Conservation (phyloP, 2,888 invertebrate species). For the Elegia similella region DNA sequence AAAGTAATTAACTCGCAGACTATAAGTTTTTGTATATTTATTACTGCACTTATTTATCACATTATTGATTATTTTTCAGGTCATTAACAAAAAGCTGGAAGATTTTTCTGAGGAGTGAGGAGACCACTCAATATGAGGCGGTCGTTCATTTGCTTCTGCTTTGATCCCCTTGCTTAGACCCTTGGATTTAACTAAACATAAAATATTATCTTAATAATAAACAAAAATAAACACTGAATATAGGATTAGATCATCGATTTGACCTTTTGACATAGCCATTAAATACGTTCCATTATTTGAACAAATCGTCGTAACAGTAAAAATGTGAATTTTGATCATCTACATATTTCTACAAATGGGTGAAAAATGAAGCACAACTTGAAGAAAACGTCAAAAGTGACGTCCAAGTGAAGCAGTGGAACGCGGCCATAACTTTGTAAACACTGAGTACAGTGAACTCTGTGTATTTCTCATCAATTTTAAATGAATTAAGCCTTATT, state of each 20-base stretch:
- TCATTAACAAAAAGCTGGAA: too few species aligned
- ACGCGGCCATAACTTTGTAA: constrained; percentile 48
- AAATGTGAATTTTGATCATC: not conserved
- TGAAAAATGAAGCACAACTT: not conserved
- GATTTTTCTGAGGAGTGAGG: too few species aligned
- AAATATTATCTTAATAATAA: too few species aligned
- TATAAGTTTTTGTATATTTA: too few species aligned
- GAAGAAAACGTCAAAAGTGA: not conserved
- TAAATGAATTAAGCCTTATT: constrained; percentile 37
- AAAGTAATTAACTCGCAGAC: too few species aligned
- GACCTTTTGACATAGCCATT: constrained; percentile 20
- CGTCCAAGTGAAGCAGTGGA: constrained; percentile 4
- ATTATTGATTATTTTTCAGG: too few species aligned
- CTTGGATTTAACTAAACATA: too few species aligned
- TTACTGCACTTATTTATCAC: too few species aligned
- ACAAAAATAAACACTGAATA: not conserved
- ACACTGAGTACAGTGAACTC: constrained; percentile 70
- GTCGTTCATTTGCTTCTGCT: too few species aligned
- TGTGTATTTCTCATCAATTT: constrained; percentile 37
- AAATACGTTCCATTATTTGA: not conserved
- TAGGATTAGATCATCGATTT: constrained; percentile 26
- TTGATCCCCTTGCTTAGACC: too few species aligned
- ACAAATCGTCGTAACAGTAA: not conserved
- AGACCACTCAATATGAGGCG: too few species aligned
- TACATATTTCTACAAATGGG: not conserved